These are phyloP conservation scores for Aphyosemion australe DNA, from an alignment of 2,113 vertebrate species.

Conservation along the genomic window DNA sequence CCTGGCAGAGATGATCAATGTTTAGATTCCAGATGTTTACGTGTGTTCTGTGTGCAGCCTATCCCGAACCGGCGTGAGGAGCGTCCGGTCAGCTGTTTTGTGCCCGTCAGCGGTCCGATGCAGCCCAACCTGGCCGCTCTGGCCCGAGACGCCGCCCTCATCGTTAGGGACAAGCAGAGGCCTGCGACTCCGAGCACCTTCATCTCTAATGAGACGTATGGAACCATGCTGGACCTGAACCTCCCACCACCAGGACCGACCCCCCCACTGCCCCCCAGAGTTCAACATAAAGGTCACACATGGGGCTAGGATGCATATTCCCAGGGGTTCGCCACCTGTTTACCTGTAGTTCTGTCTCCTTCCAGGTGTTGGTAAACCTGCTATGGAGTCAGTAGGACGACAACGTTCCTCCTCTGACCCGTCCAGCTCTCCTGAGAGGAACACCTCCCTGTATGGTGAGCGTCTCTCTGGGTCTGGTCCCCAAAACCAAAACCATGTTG, in stretches of 20 bases:
- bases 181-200: slow-evolving; percentile 83
- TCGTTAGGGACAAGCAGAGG: slow-evolving; percentile 87
- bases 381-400: slow-evolving; percentile 84
- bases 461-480: neutral
- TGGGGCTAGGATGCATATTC: no score
- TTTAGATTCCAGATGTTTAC: neutral
- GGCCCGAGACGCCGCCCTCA: slow-evolving; percentile 83
- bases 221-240: slow-evolving; percentile 84
- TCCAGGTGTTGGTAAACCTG: slow-evolving; percentile 31
- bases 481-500: no score
- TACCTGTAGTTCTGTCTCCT: neutral
- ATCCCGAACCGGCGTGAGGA: slow-evolving; percentile 92
- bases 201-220: slow-evolving; percentile 92
- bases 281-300: slow-evolving; percentile 82
- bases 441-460: slow-evolving; percentile 71
- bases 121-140: slow-evolving; percentile 80
- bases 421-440: slow-evolving; percentile 80
- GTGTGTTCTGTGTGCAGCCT: slow-evolving; percentile 74
- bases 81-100: slow-evolving; percentile 91
- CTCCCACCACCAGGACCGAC: slow-evolving; percentile 73
- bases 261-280: slow-evolving; percentile 87
- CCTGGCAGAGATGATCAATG: no score
- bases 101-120: slow-evolving; percentile 76
- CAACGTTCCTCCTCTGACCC: slow-evolving; percentile 95
- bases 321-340: no score